Evolutionary conservation across 2,888 invertebrate genomes (phyloP), one percentile per base, ranked within the genome.

Genomic region (Drosophila siamana): DNA sequence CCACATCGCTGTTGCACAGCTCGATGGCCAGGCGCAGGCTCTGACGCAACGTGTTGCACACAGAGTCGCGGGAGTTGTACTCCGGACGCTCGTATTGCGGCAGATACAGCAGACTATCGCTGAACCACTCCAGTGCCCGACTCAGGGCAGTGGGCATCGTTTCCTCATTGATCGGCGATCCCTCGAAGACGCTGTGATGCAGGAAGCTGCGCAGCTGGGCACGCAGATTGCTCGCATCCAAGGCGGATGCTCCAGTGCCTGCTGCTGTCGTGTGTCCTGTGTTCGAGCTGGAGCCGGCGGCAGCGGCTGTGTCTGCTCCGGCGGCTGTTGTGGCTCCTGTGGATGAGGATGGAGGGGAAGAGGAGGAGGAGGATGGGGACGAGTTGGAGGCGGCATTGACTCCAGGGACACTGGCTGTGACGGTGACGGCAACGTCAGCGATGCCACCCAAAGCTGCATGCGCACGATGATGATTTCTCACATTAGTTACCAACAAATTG

Each of bases 51-150:
- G 80, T 84, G 63, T 92, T 92, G 69, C 88, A 89, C 1, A 92
- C 88, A 0, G 92, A 92, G 59, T 90, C 90, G 3, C 91, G 84
- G 2, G 91, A 89, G 81, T 92, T 91, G 67, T 90, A 92, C 52
- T 90, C 88, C 13, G 89, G 87, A 8, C 79, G 80, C 63, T 92
- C 92, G 68, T 91, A 91, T 41, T 91, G 92, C 9, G 91, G 90
- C 75, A 92, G 65, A 74, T 84, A 91, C 44, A 88, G 61, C 4
- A 92, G 74, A 61, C 78, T 80, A 16, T 89, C 88, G 41, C 68
- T 80, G 8, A 92, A 81, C 88, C 91, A 90, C n/a, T 80, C 77
- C 52, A 92, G 69, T 1, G 90, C 90, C 15, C 88, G 88, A 30
- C 84, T 80, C 7, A 92, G 80, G 13, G 90, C 92, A 11, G 63